A percentile compares a stretch with the other conserved stretches of the same genome.
Evolutionary conservation across 2,888 invertebrate genomes (phyloP).

Genomic region (Habrosyne pyritoides): DNA sequence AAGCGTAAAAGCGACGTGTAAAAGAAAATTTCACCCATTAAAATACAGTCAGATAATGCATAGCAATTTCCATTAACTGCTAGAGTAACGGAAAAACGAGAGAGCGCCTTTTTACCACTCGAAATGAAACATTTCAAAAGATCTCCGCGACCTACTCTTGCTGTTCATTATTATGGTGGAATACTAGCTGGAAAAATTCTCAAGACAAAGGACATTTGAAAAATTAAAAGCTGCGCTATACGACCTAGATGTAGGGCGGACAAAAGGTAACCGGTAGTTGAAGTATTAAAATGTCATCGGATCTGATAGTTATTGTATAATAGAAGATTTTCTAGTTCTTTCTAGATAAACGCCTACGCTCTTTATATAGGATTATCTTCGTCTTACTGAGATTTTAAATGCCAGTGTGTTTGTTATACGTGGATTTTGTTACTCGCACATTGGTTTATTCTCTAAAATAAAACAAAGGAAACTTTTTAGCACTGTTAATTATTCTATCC

Average conservation of each 20-base stretch:
- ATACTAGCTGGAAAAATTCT: conserved; percentile 40
- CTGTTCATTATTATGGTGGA: conserved; percentile 61
- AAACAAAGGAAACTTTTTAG: too few relatives aligned
- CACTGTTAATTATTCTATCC: too few relatives aligned
- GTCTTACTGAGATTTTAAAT: too few relatives aligned
- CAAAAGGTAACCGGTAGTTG: not conserved
- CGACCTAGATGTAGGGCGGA: conserved; percentile 20
- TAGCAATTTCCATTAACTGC: conserved; percentile 45
- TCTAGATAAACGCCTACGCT: too few relatives aligned
- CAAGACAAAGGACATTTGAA: conserved; percentile 54
- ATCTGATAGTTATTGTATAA: not conserved
- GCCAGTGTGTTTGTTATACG: too few relatives aligned
- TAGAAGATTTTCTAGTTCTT: not conserved
- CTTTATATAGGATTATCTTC: too few relatives aligned
- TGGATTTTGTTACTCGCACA: too few relatives aligned
- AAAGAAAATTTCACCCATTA: not conserved
- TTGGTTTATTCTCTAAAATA: too few relatives aligned
- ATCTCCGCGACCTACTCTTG: conserved; percentile 41
- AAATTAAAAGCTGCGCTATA: conserved; percentile 45
- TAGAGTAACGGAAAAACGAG: conserved; percentile 30
- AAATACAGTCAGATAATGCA: conserved; percentile 26
- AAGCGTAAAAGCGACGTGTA: not conserved
- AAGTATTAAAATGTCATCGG: not conserved
- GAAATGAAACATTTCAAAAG: conserved; percentile 54
- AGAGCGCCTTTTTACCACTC: conserved; percentile 37